These are phyloP conservation scores for Drosophila kanapiae DNA, from an alignment of 1,140 invertebrate species.

Conservation along the genomic window DNA sequence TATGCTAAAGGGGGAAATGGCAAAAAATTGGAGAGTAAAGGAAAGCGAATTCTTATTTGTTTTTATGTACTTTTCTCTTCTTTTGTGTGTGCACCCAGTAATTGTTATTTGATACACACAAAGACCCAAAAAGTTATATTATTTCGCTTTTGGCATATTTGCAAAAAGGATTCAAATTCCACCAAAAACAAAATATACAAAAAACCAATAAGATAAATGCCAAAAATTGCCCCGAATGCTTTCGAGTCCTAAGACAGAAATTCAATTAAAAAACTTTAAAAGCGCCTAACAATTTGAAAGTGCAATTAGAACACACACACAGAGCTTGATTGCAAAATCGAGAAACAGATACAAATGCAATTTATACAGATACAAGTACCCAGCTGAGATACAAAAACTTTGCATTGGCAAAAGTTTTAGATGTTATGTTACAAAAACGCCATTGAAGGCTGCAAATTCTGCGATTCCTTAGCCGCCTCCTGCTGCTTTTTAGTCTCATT, in stretches of 20 bases:
- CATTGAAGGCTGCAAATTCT: slow-evolving; percentile 7
- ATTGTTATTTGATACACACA: slow-evolving; percentile 54
- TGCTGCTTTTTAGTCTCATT: not conserved
- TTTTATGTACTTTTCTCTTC: slow-evolving; percentile 12
- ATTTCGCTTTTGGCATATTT: slow-evolving; percentile 29
- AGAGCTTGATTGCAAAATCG: slow-evolving; percentile 30
- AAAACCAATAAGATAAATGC: not conserved
- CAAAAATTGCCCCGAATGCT: not conserved
- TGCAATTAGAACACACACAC: slow-evolving; percentile 38
- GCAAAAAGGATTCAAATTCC: slow-evolving; percentile 14
- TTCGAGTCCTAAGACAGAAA: slow-evolving; percentile 19
- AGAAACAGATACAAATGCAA: slow-evolving; percentile 23
- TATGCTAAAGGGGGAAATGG: slow-evolving; percentile 17
- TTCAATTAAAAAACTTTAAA: slow-evolving; percentile 51
- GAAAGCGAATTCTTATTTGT: slow-evolving; percentile 38
- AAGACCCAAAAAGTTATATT: slow-evolving; percentile 34
- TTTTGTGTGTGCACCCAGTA: slow-evolving; percentile 7
- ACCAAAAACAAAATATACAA: not conserved
- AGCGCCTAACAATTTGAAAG: slow-evolving; percentile 41
- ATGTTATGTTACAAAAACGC: slow-evolving; percentile 37
- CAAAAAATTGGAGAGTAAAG: not conserved
- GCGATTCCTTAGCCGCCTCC: slow-evolving; percentile 4
- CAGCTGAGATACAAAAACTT: slow-evolving; percentile 50
- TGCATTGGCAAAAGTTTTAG: slow-evolving; percentile 31
- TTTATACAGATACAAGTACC: slow-evolving; percentile 31